Conservation (phyloP, 2,888 invertebrate species). For the Ectobius pallidus region DNA sequence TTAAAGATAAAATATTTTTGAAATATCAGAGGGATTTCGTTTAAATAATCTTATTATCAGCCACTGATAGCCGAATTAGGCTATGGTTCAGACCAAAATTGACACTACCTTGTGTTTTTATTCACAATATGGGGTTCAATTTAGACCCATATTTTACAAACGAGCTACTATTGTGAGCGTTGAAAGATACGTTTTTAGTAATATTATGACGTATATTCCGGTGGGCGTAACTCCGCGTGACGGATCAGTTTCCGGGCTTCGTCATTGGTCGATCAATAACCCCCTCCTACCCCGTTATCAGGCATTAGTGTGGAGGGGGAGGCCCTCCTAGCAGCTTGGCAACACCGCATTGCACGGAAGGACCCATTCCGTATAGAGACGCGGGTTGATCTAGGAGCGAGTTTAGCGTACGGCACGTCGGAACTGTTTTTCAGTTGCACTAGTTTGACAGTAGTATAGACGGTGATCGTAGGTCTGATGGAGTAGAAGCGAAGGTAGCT, state of each 20-base stretch:
- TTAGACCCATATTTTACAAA: too few relatives aligned
- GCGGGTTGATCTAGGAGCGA: background rate
- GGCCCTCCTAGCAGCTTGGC: constrained; percentile 23
- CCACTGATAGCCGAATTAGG: too few relatives aligned
- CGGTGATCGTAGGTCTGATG: background rate
- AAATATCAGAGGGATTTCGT: too few relatives aligned
- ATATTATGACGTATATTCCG: constrained; percentile 21
- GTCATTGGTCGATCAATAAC: constrained; percentile 41
- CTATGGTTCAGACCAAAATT: too few relatives aligned
- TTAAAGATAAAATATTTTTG: too few relatives aligned
- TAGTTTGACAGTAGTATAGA: background rate
- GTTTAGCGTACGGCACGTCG: background rate
- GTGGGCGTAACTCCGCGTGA: constrained; percentile 23
- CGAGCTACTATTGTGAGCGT: too few relatives aligned
- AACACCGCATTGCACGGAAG: constrained; percentile 27
- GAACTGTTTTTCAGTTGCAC: background rate
- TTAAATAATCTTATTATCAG: too few relatives aligned
- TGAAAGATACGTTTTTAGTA: background rate
- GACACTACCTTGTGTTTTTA: too few relatives aligned
- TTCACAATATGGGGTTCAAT: too few relatives aligned
- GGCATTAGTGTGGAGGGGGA: too few relatives aligned
- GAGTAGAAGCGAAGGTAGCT: background rate
- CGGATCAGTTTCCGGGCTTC: constrained; percentile 29
- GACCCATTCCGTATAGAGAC: constrained; percentile 31
- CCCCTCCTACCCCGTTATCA: constrained; percentile 5